Evolutionary conservation across 2,113 vertebrate genomes (phyloP).

Genomic region (Pipra filicauda): DNA sequence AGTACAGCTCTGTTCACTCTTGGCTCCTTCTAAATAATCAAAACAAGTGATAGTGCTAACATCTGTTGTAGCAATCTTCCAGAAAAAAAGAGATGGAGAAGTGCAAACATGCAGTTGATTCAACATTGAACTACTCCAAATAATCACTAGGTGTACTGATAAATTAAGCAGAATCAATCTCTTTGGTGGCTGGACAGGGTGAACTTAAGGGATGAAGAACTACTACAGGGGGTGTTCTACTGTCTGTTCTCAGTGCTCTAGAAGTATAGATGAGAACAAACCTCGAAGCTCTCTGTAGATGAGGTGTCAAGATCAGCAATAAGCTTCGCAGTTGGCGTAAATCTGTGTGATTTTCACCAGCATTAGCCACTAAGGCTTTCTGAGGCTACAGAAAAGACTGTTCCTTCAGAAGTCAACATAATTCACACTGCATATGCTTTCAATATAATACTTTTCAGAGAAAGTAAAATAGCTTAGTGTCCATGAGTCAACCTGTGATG

Average conservation of each 20-base stretch:
- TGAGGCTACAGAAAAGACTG: neutral
- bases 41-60: neutral
- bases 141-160: neutral
- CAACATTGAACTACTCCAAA: neutral
- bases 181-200: neutral
- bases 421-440: neutral
- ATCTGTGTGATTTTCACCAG: neutral
- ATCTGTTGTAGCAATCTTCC: neutral
- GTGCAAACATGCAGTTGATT: neutral
- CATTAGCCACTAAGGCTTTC: neutral
- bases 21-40: neutral
- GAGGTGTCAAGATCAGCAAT: neutral
- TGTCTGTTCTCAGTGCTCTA: neutral
- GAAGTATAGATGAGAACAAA: neutral
- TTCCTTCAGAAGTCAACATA: neutral
- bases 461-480: neutral
- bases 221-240: neutral
- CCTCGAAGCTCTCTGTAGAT: neutral
- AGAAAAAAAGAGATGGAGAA: neutral
- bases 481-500: neutral
- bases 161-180: neutral
- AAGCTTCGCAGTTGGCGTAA: neutral
- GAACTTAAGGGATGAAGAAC: neutral
- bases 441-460: neutral
- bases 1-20: neutral